Base-by-base conservation (phyloP, 1,140 invertebrate genomes). In the Zaprionus gabonicus region DNA sequence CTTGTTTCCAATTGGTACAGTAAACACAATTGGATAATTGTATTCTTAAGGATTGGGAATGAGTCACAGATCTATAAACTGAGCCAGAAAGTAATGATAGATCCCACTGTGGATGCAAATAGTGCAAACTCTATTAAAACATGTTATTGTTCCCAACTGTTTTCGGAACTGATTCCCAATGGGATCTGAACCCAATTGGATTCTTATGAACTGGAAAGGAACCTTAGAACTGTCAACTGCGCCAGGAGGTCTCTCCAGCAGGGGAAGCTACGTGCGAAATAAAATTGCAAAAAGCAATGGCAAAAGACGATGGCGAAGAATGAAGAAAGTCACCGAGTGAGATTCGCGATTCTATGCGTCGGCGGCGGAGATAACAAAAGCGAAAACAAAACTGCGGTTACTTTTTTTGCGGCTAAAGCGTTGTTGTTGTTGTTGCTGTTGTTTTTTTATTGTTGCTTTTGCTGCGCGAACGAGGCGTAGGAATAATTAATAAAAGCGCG, bases 291-390 rank as follows among this genome's bases (percentile, higher is more conserved):
- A 36, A 13, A n/a, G 31, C 15, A 31, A 25, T 12, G 53, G 20
- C 20, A 27, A 9, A 62, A 20, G 28, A 49, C 15, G 38, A 20
- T 53, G 64, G 34, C 64, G 55, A 28, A 46, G 71, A 44, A 46
- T 58, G 64, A 59, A 72, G 63, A 66, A 67, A 72, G 71, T 58
- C 41, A 46, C 41, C n/a, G 28, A 58, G 64, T 53, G 23, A 53
- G 27, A 34, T 57, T 20, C 49, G 17, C 23, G 31, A 56, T 28
- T 56, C 53, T 27, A 15, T 65, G 51, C 51, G 41, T 53, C 63
- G 71, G 36, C 36, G 31, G 31, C 9, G 31, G 31, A 73, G 64
- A 73, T 68, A 73, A 73, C 56, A 51, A 59, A 73, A 73, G 60
- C 41, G 41, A 68, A 49, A 49, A 49, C 20, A 34, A 34, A 34